Conservation (phyloP, 1,140 invertebrate species). For the Tetramorium alpestre region DNA sequence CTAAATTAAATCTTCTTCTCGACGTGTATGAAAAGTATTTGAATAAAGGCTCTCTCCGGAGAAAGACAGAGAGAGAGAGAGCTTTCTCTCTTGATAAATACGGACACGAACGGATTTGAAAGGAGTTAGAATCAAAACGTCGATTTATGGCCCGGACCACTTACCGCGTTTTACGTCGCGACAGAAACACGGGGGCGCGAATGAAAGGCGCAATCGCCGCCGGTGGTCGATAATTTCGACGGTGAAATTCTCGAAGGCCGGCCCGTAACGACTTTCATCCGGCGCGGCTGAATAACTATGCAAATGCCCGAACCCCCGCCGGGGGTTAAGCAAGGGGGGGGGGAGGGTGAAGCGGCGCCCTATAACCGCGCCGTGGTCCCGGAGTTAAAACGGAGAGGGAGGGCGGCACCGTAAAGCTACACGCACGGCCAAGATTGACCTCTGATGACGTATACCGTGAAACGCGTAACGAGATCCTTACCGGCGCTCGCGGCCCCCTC, state of each 20-base stretch:
- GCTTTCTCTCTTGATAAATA: constrained; percentile 43
- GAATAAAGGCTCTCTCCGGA: background rate
- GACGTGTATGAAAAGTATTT: background rate
- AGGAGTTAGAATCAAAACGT: constrained; percentile 35
- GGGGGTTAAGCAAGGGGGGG: constrained; percentile 64
- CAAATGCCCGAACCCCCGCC: constrained; percentile 71
- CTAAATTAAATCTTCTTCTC: constrained; percentile 3
- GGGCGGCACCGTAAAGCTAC: constrained; percentile 60
- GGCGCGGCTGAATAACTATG: constrained; percentile 78
- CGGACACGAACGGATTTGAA: background rate
- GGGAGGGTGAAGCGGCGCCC: constrained; percentile 29
- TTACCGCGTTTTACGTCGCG: constrained; percentile 46
- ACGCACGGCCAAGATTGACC: constrained; percentile 63
- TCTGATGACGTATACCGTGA: constrained; percentile 10
- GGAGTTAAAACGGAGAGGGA: constrained; percentile 27
- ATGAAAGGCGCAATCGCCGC: constrained; percentile 51
- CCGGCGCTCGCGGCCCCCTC: background rate
- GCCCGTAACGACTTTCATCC: constrained; percentile 76
- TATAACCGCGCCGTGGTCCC: constrained; percentile 20
- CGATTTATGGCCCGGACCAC: constrained; percentile 36
- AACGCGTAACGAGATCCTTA: constrained; percentile 41
- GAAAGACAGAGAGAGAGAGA: too few relatives aligned
- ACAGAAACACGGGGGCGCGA: constrained; percentile 59
- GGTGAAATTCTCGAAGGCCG: constrained; percentile 64
- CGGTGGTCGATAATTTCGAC: constrained; percentile 67